Conservation (phyloP, 2,888 invertebrate species). For the Anoncus sp. region DNA sequence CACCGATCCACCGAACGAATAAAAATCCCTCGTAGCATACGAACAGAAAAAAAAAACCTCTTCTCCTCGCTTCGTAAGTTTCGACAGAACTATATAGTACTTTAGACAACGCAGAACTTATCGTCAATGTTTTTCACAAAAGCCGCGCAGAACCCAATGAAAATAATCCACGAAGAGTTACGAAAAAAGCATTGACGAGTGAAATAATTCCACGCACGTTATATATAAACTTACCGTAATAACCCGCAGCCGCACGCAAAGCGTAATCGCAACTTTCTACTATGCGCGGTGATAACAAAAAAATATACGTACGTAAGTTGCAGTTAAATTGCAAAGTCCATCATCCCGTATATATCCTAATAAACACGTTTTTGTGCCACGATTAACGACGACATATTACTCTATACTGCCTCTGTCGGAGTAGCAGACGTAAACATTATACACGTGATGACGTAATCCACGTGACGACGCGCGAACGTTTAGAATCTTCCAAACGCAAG, state of each 20-base stretch:
- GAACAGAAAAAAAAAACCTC: no score
- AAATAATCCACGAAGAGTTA: no score
- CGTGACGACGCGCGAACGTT: slow-evolving; percentile 21
- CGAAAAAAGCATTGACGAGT: neutral
- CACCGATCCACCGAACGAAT: no score
- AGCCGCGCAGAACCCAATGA: no score
- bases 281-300: slow-evolving; percentile 5
- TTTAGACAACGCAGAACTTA: no score
- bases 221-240: neutral
- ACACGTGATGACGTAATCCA: slow-evolving; percentile 42
- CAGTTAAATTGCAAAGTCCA: slow-evolving; percentile 3
- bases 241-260: slow-evolving; percentile 27
- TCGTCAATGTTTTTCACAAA: no score
- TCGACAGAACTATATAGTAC: no score
- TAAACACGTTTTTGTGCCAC: slow-evolving; percentile 11
- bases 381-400: neutral
- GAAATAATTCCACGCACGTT: slow-evolving; percentile 12
- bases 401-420: neutral
- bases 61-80: no score
- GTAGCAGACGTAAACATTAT: slow-evolving; percentile 21
- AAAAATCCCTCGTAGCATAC: no score
- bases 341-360: slow-evolving; percentile 1
- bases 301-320: slow-evolving; percentile 8
- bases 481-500: neutral
- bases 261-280: slow-evolving; percentile 35